Percentiles rank a stretch among this genome's conserved stretches.
Conservation (phyloP, 2,888 invertebrate species). For the Lasioglossum villosulum region DNA sequence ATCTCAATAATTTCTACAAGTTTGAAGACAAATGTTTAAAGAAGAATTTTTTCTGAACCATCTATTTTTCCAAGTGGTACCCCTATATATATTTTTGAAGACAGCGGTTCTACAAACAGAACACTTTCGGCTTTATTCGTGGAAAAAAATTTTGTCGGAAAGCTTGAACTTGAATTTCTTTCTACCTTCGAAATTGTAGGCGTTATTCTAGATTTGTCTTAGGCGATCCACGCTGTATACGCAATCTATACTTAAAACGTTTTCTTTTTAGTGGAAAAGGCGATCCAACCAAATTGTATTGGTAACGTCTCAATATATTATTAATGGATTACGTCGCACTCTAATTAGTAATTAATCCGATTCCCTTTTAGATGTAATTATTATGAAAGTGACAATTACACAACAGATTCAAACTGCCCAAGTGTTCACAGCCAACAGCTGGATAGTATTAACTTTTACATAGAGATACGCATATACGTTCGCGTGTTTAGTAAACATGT, state of each 20-base stretch:
- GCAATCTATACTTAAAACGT: conserved; percentile 2
- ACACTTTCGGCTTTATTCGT: background rate
- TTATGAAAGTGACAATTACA: conserved; percentile 56
- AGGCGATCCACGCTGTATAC: background rate
- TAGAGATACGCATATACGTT: conserved; percentile 61
- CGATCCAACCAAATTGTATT: background rate
- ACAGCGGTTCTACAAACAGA: background rate
- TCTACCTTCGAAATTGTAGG: background rate
- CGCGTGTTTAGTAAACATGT: conserved; percentile 49
- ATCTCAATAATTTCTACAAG: background rate
- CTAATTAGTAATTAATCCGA: conserved; percentile 33
- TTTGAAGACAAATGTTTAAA: background rate
- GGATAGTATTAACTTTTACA: conserved; percentile 77
- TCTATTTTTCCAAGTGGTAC: background rate
- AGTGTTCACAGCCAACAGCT: conserved; percentile 81
- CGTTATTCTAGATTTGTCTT: background rate
- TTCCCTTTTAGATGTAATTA: conserved; percentile 49
- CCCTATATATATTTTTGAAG: background rate
- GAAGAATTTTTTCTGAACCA: background rate
- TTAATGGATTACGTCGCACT: background rate
- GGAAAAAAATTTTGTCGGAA: background rate
- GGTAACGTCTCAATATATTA: conserved; percentile 3
- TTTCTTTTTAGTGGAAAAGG: background rate
- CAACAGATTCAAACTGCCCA: conserved; percentile 81
- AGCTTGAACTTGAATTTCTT: background rate